Evolutionary conservation across 2,888 invertebrate genomes (phyloP), one percentile per base, ranked within the genome.

Genomic region (Aspidapion aeneum): DNA sequence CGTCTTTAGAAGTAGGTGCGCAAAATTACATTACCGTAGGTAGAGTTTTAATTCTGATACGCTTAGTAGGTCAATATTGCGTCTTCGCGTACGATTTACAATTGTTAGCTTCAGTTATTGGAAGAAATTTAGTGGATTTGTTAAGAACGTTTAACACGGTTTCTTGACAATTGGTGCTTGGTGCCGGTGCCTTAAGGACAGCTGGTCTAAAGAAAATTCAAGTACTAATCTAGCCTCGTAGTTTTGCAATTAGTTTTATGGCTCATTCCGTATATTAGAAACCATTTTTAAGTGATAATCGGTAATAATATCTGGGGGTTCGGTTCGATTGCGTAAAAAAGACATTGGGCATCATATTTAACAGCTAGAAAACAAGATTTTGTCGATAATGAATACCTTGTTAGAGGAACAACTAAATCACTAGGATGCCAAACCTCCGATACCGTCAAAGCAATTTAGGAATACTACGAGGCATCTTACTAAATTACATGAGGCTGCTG

Each of bases 371-470:
- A 89, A 88, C 74, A 98, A 98, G 84, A 88, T 99, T 71, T 87
- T 94, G 69, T 85, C 89, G 57, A 95, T 98, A 75, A 93, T 98
- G 72, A 93, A 91, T 75, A 90, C 90, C 74, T 87, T 96, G 77
- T 83, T 97, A 55, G 86, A 88, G 57, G 88, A 87, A 66, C 94
- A 96, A 74, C 82, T 98, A 70, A 84, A 85, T 20, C 85, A 87
- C 70, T 99, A 98, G 97, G 94, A 96, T 78, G 95, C 96, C 0
- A 90, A 93, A 74, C 96, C 97, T 18, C 96, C 97, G 0, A 92
- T 96, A 74, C 98, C 98, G 54, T 98, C 97, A 16, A 89, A 91
- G 78, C 87, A 91, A 73, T 93, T 94, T 81, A 87, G 93, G 69
- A 91, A 88, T 81, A 91, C 94, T 75, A 93, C 93, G 57, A 88